Conservation (phyloP, 2,888 invertebrate genomes). For the Vesta saturnalis region DNA sequence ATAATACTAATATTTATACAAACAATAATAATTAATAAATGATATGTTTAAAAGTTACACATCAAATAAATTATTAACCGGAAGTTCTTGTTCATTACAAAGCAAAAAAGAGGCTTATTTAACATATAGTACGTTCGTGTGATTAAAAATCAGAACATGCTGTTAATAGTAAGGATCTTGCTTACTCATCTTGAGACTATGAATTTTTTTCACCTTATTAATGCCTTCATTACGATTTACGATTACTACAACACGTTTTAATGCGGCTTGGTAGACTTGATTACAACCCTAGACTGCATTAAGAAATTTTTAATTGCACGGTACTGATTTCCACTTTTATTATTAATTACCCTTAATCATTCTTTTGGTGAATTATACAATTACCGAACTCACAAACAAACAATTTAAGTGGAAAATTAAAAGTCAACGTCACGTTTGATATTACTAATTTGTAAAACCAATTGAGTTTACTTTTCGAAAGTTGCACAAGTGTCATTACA, state of each 20-base stretch:
- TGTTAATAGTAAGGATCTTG: conserved; percentile 50
- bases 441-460: no score
- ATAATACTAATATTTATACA: not conserved
- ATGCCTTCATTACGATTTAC: conserved; percentile 23
- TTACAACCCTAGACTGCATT: conserved; percentile 24
- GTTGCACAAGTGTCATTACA: no score
- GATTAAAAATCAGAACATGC: conserved; percentile 54
- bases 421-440: no score
- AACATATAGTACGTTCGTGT: conserved; percentile 36
- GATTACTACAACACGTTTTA: conserved; percentile 22
- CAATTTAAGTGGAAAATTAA: no score
- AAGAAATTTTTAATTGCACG: conserved; percentile 28
- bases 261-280: conserved; percentile 26
- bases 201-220: conserved; percentile 55
- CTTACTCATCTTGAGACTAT: conserved; percentile 53
- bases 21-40: not conserved
- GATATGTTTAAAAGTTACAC: not conserved
- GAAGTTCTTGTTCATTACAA: conserved; percentile 31
- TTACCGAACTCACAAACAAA: no score
- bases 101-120: conserved; percentile 30
- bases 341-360: conserved; percentile 11
- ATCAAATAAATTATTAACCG: conserved; percentile 29
- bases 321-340: conserved; percentile 7
- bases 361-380: not conserved
- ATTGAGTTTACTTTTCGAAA: no score